phyloP scores from a whole-genome alignment of 2,113 vertebrate genomes.

The Channa maculata region DNA sequence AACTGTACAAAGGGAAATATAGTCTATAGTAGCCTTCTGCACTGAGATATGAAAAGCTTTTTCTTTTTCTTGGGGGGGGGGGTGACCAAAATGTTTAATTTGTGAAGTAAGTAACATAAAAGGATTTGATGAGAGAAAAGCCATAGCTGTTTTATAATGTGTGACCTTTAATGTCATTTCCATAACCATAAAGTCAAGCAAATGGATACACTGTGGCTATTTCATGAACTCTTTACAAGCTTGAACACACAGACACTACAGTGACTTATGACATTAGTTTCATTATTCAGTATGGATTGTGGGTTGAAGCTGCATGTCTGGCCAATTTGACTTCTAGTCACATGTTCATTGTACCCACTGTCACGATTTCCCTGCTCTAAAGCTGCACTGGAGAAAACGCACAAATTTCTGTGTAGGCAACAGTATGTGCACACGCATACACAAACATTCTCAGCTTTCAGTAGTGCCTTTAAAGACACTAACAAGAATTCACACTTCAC shows the following conservation, averaged over 20 bases:
- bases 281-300: not conserved
- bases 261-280: constrained; percentile 8
- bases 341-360: constrained; percentile 25
- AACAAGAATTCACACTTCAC: constrained; percentile 55
- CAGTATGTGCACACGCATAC: not conserved
- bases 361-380: constrained; percentile 11
- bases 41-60: constrained; percentile 17
- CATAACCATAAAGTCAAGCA: constrained; percentile 9
- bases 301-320: not conserved
- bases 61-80: not conserved
- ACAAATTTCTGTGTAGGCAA: constrained; percentile 6
- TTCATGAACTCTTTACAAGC: not conserved
- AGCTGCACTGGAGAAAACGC: not conserved
- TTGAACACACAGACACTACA: not conserved
- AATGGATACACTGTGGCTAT: not conserved
- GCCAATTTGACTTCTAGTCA: constrained; percentile 23
- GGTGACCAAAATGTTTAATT: too few species aligned
- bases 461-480: constrained; percentile 38
- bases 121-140: constrained; percentile 20
- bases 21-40: not conserved
- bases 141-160: constrained; percentile 10
- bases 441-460: constrained; percentile 10
- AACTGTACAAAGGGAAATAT: too few species aligned
- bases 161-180: constrained; percentile 24
- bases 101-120: constrained; percentile 16